phyloP scores from a whole-genome alignment of 2,113 vertebrate species.

The Anhinga anhinga region DNA sequence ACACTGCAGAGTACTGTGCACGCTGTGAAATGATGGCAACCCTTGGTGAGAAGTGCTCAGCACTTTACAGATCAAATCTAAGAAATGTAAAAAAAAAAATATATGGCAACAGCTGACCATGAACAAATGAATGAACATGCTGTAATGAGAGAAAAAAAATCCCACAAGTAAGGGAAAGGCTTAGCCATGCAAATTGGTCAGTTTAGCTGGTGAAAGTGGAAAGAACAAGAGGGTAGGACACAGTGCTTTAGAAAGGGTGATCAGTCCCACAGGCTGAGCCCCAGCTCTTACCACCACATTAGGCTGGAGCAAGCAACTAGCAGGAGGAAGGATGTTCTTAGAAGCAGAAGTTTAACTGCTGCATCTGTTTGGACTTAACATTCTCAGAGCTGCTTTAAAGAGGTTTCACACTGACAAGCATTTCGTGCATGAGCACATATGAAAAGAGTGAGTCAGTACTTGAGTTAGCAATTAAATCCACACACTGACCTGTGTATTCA shows the following conservation, averaged over 20 bases:
- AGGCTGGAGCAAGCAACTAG: background rate
- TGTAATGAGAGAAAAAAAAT: background rate
- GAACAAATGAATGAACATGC: background rate
- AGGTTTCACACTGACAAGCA: background rate
- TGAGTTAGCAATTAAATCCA: background rate
- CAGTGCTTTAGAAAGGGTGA: background rate
- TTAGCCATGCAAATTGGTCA: background rate
- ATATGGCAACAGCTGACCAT: background rate
- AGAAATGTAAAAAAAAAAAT: background rate
- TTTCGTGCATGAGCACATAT: background rate
- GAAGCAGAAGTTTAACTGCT: background rate
- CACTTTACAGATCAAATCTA: background rate
- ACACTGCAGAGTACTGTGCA: background rate
- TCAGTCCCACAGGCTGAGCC: background rate
- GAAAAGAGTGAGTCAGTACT: background rate
- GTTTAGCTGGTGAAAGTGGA: background rate
- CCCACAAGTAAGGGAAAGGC: background rate
- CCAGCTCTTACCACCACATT: background rate
- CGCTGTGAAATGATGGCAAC: accelerated
- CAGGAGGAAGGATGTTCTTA: background rate
- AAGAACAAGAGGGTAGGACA: background rate
- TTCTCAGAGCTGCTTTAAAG: background rate
- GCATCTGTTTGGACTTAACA: background rate
- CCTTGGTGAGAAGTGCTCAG: background rate
- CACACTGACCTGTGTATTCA: background rate